Evolutionary conservation across 1,140 invertebrate species (phyloP), one percentile per base, ranked within the genome.

Genomic region (Stegodyphus mimosarum): DNA sequence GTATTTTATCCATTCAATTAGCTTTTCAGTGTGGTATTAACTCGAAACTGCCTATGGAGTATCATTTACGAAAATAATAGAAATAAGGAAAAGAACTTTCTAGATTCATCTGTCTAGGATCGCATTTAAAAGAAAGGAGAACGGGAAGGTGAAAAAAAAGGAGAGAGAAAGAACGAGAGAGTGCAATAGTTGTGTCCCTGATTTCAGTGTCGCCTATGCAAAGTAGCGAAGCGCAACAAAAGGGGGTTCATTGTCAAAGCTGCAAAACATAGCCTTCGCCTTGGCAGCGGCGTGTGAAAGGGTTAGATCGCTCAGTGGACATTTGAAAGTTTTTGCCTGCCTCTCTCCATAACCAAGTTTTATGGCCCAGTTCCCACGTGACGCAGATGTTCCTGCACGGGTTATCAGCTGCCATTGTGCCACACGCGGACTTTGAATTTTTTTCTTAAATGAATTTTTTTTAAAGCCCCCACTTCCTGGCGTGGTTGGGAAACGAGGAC

Each of bases 311-410:
- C 75, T 69, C 77, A 79, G 77, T 79, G 77, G 77, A 79, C 77
- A 79, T 69, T 79, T 50, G 77, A 79, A 79, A 79, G 72, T 55
- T 79, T 55, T 55, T 70, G 77, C 66, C 50, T 9, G n/a, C 49
- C 64, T 69, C 70, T 78, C 76, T 76, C 74, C 76, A 78, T 67
- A 78, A 50, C 50, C 77, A 79, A 79, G 81, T 84, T 84, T 84
- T 84, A 83, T 84, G 81, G 81, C 81, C 81, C 81, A 84, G 81
- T 84, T 84, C 81, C 81, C 81, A 84, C 81, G 81, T 84, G 81
- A 84, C 81, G 81, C 81, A 84, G 81, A 84, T 84, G 81, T 84
- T 84, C 81, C 81, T 49, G 81, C 73, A 60, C 53, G 73, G 81
- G 81, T 84, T 84, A 84, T 84, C 81, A 84, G 81, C 81, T 84